phyloP scores from a whole-genome alignment of 2,797 vertebrate genomes.

The Brotula barbata region DNA sequence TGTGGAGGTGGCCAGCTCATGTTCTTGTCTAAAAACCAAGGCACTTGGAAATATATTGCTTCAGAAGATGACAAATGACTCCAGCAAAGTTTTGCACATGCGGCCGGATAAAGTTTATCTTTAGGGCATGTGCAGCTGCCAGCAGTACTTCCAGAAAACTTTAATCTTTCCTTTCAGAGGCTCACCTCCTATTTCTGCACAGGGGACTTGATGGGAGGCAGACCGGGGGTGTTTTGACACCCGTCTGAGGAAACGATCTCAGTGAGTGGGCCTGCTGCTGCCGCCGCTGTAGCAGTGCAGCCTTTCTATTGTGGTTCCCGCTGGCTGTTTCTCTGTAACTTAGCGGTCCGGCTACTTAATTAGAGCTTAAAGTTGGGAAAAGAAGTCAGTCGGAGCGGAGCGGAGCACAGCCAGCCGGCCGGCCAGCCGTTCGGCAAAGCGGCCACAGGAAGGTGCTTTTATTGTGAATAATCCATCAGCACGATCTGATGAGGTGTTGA shows the following conservation, averaged over 20 bases:
- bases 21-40: slow-evolving; percentile 78
- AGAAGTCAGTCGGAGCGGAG: slow-evolving; percentile 30
- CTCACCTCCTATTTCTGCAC: slow-evolving; percentile 81
- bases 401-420: slow-evolving; percentile 19
- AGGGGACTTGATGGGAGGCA: slow-evolving; percentile 80
- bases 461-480: slow-evolving; percentile 73
- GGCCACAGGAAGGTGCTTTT: slow-evolving; percentile 57
- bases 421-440: slow-evolving; percentile 38
- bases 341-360: slow-evolving; percentile 71
- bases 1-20: slow-evolving; percentile 57
- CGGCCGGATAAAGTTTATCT: slow-evolving; percentile 85
- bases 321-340: slow-evolving; percentile 70
- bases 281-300: slow-evolving; percentile 65
- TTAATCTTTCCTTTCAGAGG: slow-evolving; percentile 84
- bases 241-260: slow-evolving; percentile 70
- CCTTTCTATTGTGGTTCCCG: slow-evolving; percentile 68
- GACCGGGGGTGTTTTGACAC: slow-evolving; percentile 82
- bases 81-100: slow-evolving; percentile 82
- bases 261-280: slow-evolving; percentile 66
- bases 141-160: slow-evolving; percentile 83
- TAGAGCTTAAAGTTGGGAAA: slow-evolving; percentile 59
- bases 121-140: slow-evolving; percentile 85
- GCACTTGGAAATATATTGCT: slow-evolving; percentile 81
- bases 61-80: slow-evolving; percentile 87
- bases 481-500: slow-evolving; percentile 64